Conservation (phyloP, 2,797 vertebrate species). For the Arctocebus calabarensis region DNA sequence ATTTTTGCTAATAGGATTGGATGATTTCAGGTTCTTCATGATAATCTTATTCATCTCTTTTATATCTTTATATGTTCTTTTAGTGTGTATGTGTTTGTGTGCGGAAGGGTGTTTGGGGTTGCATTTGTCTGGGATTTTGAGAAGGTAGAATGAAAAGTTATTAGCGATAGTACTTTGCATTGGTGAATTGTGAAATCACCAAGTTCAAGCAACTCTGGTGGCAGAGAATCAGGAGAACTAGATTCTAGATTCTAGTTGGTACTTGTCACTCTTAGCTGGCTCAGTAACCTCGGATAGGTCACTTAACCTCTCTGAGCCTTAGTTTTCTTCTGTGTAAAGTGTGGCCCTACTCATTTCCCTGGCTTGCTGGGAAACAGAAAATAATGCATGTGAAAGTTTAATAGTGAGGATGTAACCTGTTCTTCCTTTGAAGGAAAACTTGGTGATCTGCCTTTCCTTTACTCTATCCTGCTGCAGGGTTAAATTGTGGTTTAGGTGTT, state of each 20-base stretch:
- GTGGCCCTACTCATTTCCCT: background rate
- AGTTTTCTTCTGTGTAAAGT: constrained; percentile 2
- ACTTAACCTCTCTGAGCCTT: constrained; percentile 7
- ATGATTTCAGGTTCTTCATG: constrained; percentile 32
- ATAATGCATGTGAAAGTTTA: constrained; percentile 37
- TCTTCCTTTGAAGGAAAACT: background rate
- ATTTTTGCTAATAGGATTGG: constrained; percentile 38
- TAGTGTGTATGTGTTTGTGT: background rate
- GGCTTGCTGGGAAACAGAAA: background rate
- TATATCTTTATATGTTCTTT: constrained; percentile 30
- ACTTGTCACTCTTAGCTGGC: background rate
- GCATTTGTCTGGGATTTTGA: constrained; percentile 29
- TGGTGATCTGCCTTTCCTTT: background rate
- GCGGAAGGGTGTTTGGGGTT: background rate
- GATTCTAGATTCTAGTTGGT: background rate
- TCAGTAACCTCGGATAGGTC: background rate
- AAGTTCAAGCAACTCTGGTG: background rate
- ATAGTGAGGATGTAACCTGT: background rate
- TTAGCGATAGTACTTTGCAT: background rate
- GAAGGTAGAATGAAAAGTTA: background rate
- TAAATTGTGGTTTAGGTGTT: constrained; percentile 31
- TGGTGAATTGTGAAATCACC: background rate
- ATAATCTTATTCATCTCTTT: constrained; percentile 23
- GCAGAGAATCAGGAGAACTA: background rate
- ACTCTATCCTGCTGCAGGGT: background rate